Base-by-base conservation (phyloP, 1,140 invertebrate genomes). In the Tetragnatha versicolor region DNA sequence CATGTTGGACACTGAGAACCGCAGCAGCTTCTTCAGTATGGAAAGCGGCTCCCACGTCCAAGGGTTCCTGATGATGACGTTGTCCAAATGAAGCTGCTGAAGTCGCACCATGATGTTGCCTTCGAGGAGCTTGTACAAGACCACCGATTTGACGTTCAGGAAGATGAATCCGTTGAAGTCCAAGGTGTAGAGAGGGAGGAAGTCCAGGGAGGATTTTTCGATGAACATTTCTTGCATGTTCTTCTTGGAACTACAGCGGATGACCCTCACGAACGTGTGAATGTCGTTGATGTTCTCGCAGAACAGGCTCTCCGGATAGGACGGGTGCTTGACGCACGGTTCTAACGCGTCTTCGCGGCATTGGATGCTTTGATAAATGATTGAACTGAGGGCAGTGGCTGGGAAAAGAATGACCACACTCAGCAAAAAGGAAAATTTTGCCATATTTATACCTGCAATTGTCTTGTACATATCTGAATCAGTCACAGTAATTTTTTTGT, bases 221-320 rank as follows among this genome's bases (percentile, higher is more conserved):
- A 75, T 14, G 31, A 63, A 75, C 1, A 75, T 58, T 27, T 75
- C 72, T n/a, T 63, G 72, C 58, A 75, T 75, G 31, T 75, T 75
- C n/a, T 37, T 49, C n/a, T 51, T 63, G 6, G 55, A 58, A 17
- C 29, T 35, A 25, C 72, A 75, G 12, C 72, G 39, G 1, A 75
- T 10, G 2, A 75, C 72, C 0, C 51, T 27, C 22, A 75, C 35
- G 27, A 75, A 75, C 22, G 58, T 63, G 20, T 58, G 45, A 0
- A 75, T 47, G 17, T 75, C 72, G 14, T 63, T 58, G 20, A 75
- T 63, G 42, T 75, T 75, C 17, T 75, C 58, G 39, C 72, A 75
- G 1, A 31, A 49, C 5, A 75, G 27, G 37, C 72, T 75, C 25
- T 63, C 22, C 12, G 39, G 9, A 22, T 49, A 63, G 0, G 53